phyloP scores from a whole-genome alignment of 2,113 vertebrate genomes.

The Elaphurus davidianus region DNA sequence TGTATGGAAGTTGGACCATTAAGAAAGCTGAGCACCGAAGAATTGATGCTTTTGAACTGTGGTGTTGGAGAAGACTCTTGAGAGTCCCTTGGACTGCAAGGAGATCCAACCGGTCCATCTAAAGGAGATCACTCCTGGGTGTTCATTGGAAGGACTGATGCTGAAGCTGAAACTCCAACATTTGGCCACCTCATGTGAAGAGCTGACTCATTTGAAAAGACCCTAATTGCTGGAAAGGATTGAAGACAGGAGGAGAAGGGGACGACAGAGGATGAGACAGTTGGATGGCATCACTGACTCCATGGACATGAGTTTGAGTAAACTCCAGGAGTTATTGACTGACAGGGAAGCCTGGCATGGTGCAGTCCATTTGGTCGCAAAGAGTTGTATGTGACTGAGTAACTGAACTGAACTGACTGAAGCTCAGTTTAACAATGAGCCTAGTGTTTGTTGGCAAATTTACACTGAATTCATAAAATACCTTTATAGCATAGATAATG shows the following conservation, averaged over 20 bases:
- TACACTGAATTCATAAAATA: constrained; percentile 79
- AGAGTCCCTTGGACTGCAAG: background rate
- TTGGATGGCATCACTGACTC: background rate
- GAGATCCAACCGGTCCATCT: background rate
- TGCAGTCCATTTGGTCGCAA: background rate
- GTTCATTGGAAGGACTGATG: background rate
- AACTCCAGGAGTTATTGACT: fast-evolving
- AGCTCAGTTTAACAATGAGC: constrained; percentile 76
- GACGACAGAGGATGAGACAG: background rate
- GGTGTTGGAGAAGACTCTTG: background rate
- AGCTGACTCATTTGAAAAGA: background rate
- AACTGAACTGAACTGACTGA: background rate
- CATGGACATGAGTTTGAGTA: background rate
- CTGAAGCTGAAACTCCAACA: background rate
- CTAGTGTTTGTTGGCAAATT: constrained; percentile 78
- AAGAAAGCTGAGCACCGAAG: background rate
- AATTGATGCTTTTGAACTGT: background rate
- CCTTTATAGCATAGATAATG: constrained; percentile 72
- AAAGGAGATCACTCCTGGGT: background rate
- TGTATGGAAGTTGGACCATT: background rate
- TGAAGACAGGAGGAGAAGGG: background rate
- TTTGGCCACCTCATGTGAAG: background rate
- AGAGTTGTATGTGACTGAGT: background rate
- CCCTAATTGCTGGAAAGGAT: background rate
- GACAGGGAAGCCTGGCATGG: background rate